Evolutionary conservation across 2,888 invertebrate genomes (phyloP).

Genomic region (Caenorhabditis sinica): DNA sequence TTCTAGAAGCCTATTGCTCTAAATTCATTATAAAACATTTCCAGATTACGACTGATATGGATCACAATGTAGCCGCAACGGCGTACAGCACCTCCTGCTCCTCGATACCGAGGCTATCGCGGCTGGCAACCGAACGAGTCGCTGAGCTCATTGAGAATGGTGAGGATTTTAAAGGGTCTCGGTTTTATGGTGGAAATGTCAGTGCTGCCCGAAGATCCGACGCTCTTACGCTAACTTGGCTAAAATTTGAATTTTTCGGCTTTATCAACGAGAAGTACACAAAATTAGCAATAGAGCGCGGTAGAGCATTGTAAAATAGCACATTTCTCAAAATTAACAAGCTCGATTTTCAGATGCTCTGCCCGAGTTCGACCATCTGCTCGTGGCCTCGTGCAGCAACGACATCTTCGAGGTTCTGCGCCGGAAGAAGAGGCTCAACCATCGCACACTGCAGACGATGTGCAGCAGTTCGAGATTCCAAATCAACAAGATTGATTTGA

Average conservation of each 20-base stretch:
- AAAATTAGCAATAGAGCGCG: too few species aligned
- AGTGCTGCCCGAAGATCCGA: too few species aligned
- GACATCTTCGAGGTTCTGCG: constrained; percentile 63
- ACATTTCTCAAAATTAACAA: too few species aligned
- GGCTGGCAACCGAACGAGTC: constrained; percentile 52
- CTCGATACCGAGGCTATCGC: constrained; percentile 51
- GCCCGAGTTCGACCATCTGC: constrained; percentile 45
- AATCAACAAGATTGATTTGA: constrained; percentile 65
- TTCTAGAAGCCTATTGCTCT: too few species aligned
- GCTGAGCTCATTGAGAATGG: constrained; percentile 61
- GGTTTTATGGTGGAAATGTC: too few species aligned
- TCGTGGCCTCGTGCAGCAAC: constrained; percentile 61
- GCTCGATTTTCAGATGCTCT: constrained; percentile 35
- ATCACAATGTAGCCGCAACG: constrained; percentile 63
- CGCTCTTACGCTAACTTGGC: too few species aligned
- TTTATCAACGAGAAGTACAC: background rate
- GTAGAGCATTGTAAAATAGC: too few species aligned
- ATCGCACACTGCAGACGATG: constrained; percentile 45
- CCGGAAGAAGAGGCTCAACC: constrained; percentile 49
- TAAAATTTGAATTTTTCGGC: background rate
- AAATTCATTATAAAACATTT: constrained; percentile 7
- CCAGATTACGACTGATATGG: constrained; percentile 62
- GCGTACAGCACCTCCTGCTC: constrained; percentile 25
- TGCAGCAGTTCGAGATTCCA: constrained; percentile 46
- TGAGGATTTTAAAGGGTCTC: background rate